Percentiles rank a stretch among this genome's conserved stretches.
Conservation (phyloP, 2,888 invertebrate genomes). For the Acanthopleura granulata region DNA sequence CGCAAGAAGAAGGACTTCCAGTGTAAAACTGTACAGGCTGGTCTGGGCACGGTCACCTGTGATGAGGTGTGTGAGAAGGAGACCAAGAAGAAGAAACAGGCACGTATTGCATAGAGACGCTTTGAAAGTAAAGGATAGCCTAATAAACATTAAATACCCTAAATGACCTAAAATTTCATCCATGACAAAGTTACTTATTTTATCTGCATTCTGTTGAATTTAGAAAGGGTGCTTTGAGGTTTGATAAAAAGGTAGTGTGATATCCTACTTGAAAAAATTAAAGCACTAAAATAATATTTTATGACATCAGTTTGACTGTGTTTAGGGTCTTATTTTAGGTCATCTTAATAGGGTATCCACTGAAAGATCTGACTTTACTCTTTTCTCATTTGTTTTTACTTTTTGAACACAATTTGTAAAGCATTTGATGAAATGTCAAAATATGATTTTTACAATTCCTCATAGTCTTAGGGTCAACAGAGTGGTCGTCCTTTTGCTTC, state of each 20-base stretch:
- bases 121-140: no score
- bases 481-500: no score
- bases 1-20: slow-evolving; percentile 81
- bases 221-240: not conserved
- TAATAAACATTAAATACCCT: no score
- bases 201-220: no score
- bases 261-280: not conserved
- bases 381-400: no score
- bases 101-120: slow-evolving; percentile 25
- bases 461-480: no score
- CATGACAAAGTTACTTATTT: no score
- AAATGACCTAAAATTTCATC: no score
- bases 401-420: not conserved
- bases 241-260: not conserved
- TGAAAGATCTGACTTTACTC: no score
- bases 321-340: not conserved
- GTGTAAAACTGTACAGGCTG: slow-evolving; percentile 71
- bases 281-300: not conserved
- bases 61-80: slow-evolving; percentile 59
- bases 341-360: not conserved
- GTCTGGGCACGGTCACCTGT: slow-evolving; percentile 52
- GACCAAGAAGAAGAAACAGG: slow-evolving; percentile 52
- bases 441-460: no score
- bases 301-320: not conserved
- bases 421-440: no score